A percentile compares a stretch with the other conserved stretches of the same genome.
These are phyloP conservation scores for Archivesica marissinica DNA, from an alignment of 1,140 invertebrate genomes.

Conservation along the genomic window DNA sequence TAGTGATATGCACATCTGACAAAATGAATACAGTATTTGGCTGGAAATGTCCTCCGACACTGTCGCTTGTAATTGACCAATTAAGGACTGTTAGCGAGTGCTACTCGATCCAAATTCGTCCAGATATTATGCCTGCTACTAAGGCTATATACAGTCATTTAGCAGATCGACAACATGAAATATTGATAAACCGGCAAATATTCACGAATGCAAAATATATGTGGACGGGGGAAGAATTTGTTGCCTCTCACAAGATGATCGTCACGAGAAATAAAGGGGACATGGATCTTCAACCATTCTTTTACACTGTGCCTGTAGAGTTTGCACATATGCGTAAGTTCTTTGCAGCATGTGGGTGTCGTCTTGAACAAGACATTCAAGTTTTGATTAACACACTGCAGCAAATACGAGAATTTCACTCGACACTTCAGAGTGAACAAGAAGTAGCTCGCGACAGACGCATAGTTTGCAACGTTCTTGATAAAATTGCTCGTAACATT, in stretches of 20 bases:
- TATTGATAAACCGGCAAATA: neutral
- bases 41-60: neutral
- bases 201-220: neutral
- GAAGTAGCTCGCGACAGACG: neutral
- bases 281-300: conserved; percentile 22
- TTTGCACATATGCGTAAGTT: neutral
- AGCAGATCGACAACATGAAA: neutral
- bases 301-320: conserved; percentile 1
- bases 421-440: neutral
- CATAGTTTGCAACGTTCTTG: neutral
- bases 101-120: neutral
- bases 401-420: neutral
- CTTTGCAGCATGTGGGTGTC: conserved; percentile 4
- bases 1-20: neutral
- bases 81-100: neutral
- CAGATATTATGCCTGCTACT: neutral
- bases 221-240: conserved; percentile 23
- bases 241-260: neutral
- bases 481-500: neutral
- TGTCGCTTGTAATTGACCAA: neutral
- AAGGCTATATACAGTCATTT: conserved; percentile 2
- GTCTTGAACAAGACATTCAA: neutral
- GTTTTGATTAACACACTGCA: neutral
- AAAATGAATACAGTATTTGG: neutral
- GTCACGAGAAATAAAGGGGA: neutral